Percentiles rank a stretch among this genome's conserved stretches.
These are phyloP conservation scores for Cettia cetti DNA, from an alignment of 2,113 vertebrate genomes.

Conservation along the genomic window DNA sequence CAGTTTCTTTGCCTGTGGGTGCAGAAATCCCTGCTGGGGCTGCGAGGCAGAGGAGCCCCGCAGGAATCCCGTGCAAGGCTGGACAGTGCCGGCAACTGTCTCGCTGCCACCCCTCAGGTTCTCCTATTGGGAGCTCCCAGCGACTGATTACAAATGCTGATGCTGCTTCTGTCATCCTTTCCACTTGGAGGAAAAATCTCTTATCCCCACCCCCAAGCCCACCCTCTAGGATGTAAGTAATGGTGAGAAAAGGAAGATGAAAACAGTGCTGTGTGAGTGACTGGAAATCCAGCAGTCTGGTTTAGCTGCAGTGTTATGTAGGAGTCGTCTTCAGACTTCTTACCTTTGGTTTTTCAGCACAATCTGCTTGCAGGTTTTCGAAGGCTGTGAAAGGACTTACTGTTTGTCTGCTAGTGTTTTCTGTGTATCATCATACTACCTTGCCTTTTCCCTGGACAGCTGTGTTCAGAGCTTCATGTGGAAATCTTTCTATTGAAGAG, in stretches of 20 bases:
- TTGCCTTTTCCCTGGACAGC: conserved; percentile 38
- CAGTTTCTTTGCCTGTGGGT: neutral
- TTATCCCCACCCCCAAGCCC: conserved; percentile 12
- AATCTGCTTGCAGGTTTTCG: conserved; percentile 61
- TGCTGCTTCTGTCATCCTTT: conserved; percentile 62
- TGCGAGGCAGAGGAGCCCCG: neutral
- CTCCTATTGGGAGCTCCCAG: conserved; percentile 77
- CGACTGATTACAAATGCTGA: conserved; percentile 75
- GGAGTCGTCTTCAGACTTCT: conserved; percentile 64
- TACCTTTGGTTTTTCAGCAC: conserved; percentile 43
- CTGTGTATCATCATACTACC: conserved; percentile 18
- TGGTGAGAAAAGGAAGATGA: conserved; percentile 39
- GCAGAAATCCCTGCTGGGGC: neutral
- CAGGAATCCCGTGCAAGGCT: neutral
- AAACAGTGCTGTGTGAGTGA: conserved; percentile 53
- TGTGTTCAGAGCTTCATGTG: conserved; percentile 47
- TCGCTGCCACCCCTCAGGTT: conserved; percentile 53
- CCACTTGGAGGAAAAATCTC: conserved; percentile 57
- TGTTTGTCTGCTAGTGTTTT: neutral
- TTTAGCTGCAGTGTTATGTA: conserved; percentile 47
- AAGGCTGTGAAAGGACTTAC: conserved; percentile 42
- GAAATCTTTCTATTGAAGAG: conserved; percentile 58
- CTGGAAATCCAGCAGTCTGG: conserved; percentile 40
- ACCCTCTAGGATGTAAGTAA: conserved; percentile 55
- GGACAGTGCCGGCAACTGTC: neutral